These are phyloP conservation scores for Cybosia mesomella DNA, from an alignment of 2,888 invertebrate species.

Conservation along the genomic window DNA sequence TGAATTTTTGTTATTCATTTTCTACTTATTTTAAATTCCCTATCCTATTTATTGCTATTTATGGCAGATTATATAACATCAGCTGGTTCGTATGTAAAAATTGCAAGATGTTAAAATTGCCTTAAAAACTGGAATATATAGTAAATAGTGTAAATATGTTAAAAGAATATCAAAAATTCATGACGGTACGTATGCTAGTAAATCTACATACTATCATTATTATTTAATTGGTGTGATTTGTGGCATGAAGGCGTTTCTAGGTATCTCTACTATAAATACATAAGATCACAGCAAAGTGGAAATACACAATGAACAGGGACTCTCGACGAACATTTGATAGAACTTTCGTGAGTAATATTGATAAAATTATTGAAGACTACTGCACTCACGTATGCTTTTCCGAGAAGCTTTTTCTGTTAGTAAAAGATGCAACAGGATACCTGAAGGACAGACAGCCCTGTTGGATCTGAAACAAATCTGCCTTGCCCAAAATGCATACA, in stretches of 20 bases:
- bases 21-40: conserved; percentile 13
- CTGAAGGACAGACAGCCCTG: neutral
- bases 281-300: conserved; percentile 52
- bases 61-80: conserved; percentile 30
- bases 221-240: conserved; percentile 50
- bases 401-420: neutral
- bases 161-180: conserved; percentile 43
- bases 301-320: conserved; percentile 39
- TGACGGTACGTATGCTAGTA: conserved; percentile 29
- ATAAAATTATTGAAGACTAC: neutral
- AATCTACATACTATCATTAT: conserved; percentile 35
- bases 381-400: neutral
- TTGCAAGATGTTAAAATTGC: conserved; percentile 21
- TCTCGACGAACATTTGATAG: neutral
- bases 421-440: neutral
- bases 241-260: conserved; percentile 46
- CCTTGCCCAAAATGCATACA: neutral
- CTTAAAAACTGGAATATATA: conserved; percentile 40
- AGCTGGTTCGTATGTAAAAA: conserved; percentile 29
- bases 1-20: conserved; percentile 44
- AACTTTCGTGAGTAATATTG: neutral
- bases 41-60: conserved; percentile 39
- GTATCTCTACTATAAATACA: conserved; percentile 45
- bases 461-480: neutral
- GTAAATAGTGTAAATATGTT: conserved; percentile 38